A percentile compares a stretch with the other conserved stretches of the same genome.
phyloP scores from a whole-genome alignment of 2,797 vertebrate species.

The Coregonus sp. region DNA sequence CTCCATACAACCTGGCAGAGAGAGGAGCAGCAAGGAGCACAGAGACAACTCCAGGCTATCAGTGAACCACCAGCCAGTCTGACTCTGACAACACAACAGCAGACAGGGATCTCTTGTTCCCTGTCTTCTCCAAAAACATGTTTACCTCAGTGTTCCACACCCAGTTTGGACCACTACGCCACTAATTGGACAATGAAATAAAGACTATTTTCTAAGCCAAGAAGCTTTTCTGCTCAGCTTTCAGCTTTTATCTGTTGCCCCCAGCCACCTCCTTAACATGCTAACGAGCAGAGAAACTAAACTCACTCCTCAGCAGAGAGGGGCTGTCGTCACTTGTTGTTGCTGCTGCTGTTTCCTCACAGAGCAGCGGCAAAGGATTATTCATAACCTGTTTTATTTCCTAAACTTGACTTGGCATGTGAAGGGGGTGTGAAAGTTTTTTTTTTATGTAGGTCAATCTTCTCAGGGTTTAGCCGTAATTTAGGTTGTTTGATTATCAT shows the following conservation, averaged over 20 bases:
- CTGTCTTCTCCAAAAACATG: background rate
- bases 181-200: background rate
- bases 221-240: background rate
- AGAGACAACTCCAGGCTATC: background rate
- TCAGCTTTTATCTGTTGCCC: background rate
- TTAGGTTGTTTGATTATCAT: background rate
- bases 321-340: background rate
- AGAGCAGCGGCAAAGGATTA: background rate
- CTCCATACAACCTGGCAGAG: background rate
- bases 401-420: background rate
- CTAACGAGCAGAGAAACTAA: background rate
- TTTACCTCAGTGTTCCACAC: background rate
- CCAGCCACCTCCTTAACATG: background rate
- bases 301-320: background rate
- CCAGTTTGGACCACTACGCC: background rate
- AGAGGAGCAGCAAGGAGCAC: background rate
- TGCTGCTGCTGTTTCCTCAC: background rate
- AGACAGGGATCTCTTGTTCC: background rate
- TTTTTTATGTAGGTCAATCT: too few species aligned
- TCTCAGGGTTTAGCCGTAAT: background rate
- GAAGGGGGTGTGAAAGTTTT: background rate
- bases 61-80: slow-evolving; percentile 15
- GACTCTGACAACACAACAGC: slow-evolving; percentile 30
- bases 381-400: background rate
- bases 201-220: background rate